Evolutionary conservation across 2,113 vertebrate species (phyloP), one percentile per base, ranked within the genome.

Genomic region (Lampris megalopsis): DNA sequence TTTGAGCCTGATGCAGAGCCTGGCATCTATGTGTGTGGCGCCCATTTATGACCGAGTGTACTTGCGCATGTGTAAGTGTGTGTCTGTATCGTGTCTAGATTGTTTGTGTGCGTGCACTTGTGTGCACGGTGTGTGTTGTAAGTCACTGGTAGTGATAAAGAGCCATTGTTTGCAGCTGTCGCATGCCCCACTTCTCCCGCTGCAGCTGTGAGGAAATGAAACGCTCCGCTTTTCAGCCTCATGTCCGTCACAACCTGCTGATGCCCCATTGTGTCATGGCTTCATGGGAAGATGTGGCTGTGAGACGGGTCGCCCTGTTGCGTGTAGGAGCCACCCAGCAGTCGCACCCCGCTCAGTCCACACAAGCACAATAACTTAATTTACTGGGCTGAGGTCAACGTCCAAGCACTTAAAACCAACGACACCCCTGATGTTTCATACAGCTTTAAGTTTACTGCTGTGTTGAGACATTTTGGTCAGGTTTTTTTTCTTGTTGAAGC

Each of bases 171-270:
- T 94, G 86, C 85, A 79, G 92, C 94, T 94, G 93, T 93, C 94
- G 94, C 90, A 92, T 87, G 81, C 92, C 92, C 87, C 92, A 92
- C 93, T 92, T 93, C 92, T 0, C 82, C 85, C 84, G 92, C 89
- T 93, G 88, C 95, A 96, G 95, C 96, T 96, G 96, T 79, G 9
- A 91, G 91, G 93, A 92, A 95, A 93, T 96, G 93, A 96, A 95
- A 95, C 87, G 88, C 83, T 92, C 63, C 79, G 94, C 89, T 93
- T 89, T 85, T 93, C 80, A 83, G 84, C 70, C 80, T 84, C 62
- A 6, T 77, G 86, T 37, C 73, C 90, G 88, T 91, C 87, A 88
- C 91, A 89, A 88, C 86, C 87, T 88, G 84, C 88, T 85, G 87
- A 87, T 87, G 88, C 82, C 85, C 78, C 79, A 89, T 92, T 89